These are phyloP conservation scores for Microctenopoma lineatum DNA, from an alignment of 2,797 vertebrate species.

Conservation along the genomic window DNA sequence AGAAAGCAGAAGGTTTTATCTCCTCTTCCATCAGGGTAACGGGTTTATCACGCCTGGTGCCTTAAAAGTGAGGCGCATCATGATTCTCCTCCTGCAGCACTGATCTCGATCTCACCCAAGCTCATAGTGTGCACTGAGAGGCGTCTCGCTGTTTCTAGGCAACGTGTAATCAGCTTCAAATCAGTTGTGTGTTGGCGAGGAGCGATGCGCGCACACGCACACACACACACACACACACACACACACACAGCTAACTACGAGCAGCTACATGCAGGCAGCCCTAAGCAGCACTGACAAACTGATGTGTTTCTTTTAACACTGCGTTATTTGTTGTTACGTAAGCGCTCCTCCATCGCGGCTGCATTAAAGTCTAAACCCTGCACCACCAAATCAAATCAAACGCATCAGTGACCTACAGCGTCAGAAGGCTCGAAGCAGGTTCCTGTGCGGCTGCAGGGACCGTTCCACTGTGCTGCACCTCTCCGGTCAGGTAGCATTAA, in stretches of 20 bases:
- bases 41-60: conserved; percentile 18
- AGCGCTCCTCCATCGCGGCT: neutral
- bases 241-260: conserved; percentile 16
- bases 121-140: conserved; percentile 63
- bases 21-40: conserved; percentile 4
- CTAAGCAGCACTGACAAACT: conserved; percentile 15
- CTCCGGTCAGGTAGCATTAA: too few relatives aligned
- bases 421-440: neutral
- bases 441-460: too few relatives aligned
- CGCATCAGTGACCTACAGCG: neutral
- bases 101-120: conserved; percentile 46
- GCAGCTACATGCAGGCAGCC: conserved; percentile 16
- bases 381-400: neutral
- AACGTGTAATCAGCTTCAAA: conserved; percentile 60
- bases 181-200: conserved; percentile 57
- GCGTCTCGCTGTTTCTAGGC: conserved; percentile 74
- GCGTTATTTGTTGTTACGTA: too few relatives aligned
- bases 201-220: conserved; percentile 4
- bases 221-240: conserved; percentile 22
- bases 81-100: conserved; percentile 47
- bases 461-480: too few relatives aligned
- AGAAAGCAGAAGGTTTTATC: neutral
- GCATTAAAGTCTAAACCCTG: neutral
- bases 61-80: conserved; percentile 31
- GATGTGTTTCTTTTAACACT: neutral